These are phyloP conservation scores for Percopsis omiscomaycus DNA, from an alignment of 2,797 vertebrate species.

Conservation along the genomic window DNA sequence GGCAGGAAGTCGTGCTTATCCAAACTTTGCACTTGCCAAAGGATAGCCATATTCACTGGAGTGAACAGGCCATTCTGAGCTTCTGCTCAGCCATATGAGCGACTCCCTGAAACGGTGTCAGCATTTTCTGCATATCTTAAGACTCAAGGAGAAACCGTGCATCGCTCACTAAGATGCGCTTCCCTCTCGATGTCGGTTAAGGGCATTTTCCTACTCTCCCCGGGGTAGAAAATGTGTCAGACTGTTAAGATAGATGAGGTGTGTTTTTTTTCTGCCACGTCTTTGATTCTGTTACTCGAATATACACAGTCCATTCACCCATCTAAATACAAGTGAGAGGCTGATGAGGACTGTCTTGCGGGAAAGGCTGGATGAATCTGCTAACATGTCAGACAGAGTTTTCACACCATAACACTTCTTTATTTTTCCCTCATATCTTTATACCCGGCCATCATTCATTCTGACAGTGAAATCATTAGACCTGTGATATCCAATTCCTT, in stretches of 20 bases:
- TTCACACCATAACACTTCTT: conserved; percentile 70
- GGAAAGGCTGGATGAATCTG: conserved; percentile 62
- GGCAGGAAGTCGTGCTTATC: conserved; percentile 65
- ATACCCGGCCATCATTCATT: conserved; percentile 71
- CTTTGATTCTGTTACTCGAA: conserved; percentile 60
- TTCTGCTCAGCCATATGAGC: conserved; percentile 50
- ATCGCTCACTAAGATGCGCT: conserved; percentile 29
- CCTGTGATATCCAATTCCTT: conserved; percentile 78
- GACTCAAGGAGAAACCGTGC: conserved; percentile 38
- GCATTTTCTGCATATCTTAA: conserved; percentile 54
- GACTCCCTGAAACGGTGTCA: conserved; percentile 63
- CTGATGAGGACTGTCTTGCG: conserved; percentile 60
- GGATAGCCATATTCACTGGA: conserved; percentile 63
- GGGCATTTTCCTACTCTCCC: conserved; percentile 60
- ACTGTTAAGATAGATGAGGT: conserved; percentile 58
- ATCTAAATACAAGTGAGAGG: conserved; percentile 66
- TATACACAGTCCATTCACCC: conserved; percentile 66
- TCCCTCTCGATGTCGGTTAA: conserved; percentile 54
- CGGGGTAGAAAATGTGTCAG: conserved; percentile 63
- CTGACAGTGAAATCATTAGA: conserved; percentile 79
- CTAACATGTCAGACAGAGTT: conserved; percentile 71
- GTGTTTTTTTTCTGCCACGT: conserved; percentile 25
- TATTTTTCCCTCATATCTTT: conserved; percentile 70
- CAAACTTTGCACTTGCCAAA: conserved; percentile 66
- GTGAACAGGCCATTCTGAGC: conserved; percentile 55